These are phyloP conservation scores for Sylvia borin DNA, from an alignment of 2,797 vertebrate genomes.

Conservation along the genomic window DNA sequence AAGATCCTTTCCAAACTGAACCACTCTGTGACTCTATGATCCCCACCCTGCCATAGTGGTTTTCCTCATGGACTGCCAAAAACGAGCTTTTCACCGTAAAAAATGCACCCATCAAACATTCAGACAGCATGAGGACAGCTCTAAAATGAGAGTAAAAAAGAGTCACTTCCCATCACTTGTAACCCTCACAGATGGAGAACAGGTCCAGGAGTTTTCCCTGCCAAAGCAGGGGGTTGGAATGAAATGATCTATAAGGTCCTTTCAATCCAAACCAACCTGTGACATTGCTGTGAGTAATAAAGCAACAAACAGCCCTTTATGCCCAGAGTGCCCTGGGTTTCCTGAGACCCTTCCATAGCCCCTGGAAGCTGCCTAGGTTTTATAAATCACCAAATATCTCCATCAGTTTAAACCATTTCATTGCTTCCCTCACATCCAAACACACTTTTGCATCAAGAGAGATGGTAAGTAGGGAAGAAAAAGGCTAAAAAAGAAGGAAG, in stretches of 20 bases:
- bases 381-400: neutral
- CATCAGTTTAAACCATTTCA: accelerated
- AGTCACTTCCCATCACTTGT: neutral
- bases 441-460: neutral
- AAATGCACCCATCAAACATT: neutral
- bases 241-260: neutral
- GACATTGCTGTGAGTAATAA: neutral
- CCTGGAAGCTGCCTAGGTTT: neutral
- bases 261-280: neutral
- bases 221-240: neutral
- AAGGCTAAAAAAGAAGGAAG: neutral
- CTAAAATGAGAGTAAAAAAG: neutral
- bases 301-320: neutral
- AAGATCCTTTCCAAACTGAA: neutral
- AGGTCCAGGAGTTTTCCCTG: accelerated
- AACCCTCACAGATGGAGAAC: neutral
- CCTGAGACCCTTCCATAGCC: neutral
- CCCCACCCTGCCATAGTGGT: neutral
- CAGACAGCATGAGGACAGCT: accelerated
- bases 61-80: neutral
- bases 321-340: neutral
- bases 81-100: neutral
- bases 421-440: neutral
- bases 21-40: neutral
- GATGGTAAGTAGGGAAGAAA: accelerated